Evolutionary conservation across 2,888 invertebrate genomes (phyloP), one percentile per base, ranked within the genome.

Genomic region (Aleiodes alternator): DNA sequence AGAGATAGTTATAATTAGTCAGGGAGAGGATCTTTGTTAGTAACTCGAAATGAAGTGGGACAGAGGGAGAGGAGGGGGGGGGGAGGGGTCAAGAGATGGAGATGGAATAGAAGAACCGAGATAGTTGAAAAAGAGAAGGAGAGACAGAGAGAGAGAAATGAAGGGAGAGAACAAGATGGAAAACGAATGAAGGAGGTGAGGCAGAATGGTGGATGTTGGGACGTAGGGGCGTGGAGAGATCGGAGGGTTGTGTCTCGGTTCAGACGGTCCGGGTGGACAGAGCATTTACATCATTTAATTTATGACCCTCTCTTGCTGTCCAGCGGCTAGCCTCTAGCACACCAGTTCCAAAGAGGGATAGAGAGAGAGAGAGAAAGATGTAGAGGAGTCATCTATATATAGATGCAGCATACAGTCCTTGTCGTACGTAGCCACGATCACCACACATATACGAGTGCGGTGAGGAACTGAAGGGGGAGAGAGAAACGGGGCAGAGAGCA

Each of bases 271-370:
- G 87, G 87, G 86, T 88, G 88, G 88, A 87, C 87, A 86, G 84
- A 85, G 85, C 89, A 89, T 89, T 89, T 89, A 88, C 89, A 89
- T 89, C 88, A 89, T 88, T 89, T 89, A 89, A 89, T 89, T 89
- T 89, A 89, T 89, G 88, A 86, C 84, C 85, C 84, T 84, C 83
- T 82, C 82, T 69, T 53, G 64, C 79, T 75, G 80, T 77, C 81
- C 80, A 80, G 73, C 69, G 75, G 72, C 75, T 57, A 76, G 76
- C 51, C 51, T 69, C 71, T 48, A 74, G 55, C 53, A 73, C 75
- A 75, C 77, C 57, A 76, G 68, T 51, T 29, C 78, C 55, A 77
- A 79, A 80, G 80, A 74, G 57, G n/a, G n/a, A n/a, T n/a, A 75
- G 75, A 72, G 70, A 68, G 61, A 55, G 59, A 73, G 72, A 68